Base-by-base conservation (phyloP, 2,888 invertebrate species). In the Caenorhabditis sp. region DNA sequence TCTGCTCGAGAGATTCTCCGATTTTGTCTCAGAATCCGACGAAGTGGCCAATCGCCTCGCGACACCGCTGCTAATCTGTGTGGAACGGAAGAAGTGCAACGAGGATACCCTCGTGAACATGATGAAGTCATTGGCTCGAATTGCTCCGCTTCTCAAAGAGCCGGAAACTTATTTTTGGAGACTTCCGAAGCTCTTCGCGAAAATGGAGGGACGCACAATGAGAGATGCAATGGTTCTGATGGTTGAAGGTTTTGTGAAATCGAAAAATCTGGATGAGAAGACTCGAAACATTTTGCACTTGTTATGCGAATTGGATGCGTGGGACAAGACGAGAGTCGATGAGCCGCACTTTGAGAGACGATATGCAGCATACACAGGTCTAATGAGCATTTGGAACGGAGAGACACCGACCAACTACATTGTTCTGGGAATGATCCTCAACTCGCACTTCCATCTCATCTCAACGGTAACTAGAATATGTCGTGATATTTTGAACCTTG, bases 341-440 rank as follows among this genome's bases (percentile, higher is more conserved):
- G 97, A 98, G 91, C 97, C 97, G 0, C 96, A 98, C 93, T 97
- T 95, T 89, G 95, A 95, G 80, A 94, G 94, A 87, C 94, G 98
- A 87, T 93, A 97, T 24, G 94, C 95, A 68, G 95, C 95, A 0
- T 96, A 96, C 56, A 37, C 55, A 0, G 68, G 40, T 20, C 51
- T 89, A 88, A 94, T 94, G 88, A 93, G 93, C 87, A 94, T 96
- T 22, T 78, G 74, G 71, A 80, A 68, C 18, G 53, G 32, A 8
- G 40, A 72, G 5, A 47, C 53, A 1, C 32, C 26, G 9, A 51
- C 61, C 13, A 67, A 86, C 50, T 58, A 70, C 5, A 56, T 69
- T 1, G 37, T 83, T 24, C 72, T 85, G 9, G 72, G 51, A 20
- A 67, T 86, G 69, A 53, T 86, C 37, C 70, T 80, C n/a, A 70